Evolutionary conservation across 2,113 vertebrate genomes (phyloP).

Genomic region (Gymnogyps californianus): DNA sequence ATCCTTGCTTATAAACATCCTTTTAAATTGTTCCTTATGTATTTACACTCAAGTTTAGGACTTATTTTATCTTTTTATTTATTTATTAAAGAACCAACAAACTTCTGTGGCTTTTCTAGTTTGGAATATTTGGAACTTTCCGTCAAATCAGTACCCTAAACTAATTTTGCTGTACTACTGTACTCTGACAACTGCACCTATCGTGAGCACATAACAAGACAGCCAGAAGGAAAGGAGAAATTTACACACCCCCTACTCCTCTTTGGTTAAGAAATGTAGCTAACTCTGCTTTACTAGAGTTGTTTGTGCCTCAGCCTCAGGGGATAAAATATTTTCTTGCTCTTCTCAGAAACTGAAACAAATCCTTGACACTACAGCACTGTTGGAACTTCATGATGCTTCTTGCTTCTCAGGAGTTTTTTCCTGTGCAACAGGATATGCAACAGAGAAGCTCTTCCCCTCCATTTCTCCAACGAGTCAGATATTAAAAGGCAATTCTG

Average conservation of each 20-base stretch:
- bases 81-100: not conserved
- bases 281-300: not conserved
- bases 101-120: not conserved
- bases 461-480: not conserved
- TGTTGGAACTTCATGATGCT: not conserved
- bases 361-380: not conserved
- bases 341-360: not conserved
- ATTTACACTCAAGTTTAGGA: not conserved
- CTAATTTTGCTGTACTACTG: not conserved
- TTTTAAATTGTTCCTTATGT: not conserved
- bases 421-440: not conserved
- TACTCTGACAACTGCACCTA: not conserved
- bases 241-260: not conserved
- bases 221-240: not conserved
- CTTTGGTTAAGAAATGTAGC: not conserved
- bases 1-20: not conserved
- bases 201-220: not conserved
- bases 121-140: not conserved
- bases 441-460: not conserved
- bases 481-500: conserved; percentile 21
- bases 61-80: not conserved
- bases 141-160: not conserved
- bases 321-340: not conserved
- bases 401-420: conserved; percentile 33
- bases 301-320: not conserved